Evolutionary conservation across 2,113 vertebrate genomes (phyloP).

Genomic region (Gnathonemus longibarbis): DNA sequence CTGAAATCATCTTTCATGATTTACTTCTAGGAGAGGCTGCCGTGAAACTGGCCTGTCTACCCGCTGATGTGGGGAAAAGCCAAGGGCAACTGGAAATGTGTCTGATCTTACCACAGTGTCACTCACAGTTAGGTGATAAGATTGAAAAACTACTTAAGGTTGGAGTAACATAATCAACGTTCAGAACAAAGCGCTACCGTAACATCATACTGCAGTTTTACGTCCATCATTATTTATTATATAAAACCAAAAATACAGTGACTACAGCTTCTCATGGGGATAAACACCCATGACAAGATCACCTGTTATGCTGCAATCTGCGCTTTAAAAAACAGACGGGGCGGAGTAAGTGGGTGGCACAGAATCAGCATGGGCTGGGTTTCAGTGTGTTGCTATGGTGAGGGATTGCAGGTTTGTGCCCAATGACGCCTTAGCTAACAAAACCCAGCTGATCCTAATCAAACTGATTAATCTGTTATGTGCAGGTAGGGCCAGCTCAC

Average conservation of each 20-base stretch:
- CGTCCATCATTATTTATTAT: not conserved
- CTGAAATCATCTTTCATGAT: slow-evolving; percentile 2
- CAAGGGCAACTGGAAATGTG: not conserved
- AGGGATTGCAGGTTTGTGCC: not conserved
- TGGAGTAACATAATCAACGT: not conserved
- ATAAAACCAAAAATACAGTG: not conserved
- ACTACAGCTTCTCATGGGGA: not conserved
- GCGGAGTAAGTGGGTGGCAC: not conserved
- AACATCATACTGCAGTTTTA: not conserved
- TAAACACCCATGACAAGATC: not conserved
- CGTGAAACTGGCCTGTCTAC: not conserved
- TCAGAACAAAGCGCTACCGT: not conserved
- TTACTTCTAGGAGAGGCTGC: not conserved
- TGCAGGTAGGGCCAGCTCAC: not conserved
- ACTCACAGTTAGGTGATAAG: not conserved
- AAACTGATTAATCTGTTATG: not conserved
- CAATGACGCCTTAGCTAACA: not conserved
- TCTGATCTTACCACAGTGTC: not conserved
- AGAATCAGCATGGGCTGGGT: not conserved
- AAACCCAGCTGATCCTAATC: not conserved
- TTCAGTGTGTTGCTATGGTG: not conserved
- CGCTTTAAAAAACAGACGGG: not conserved
- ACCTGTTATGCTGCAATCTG: not conserved
- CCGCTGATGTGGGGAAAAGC: not conserved
- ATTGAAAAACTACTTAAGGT: not conserved